Base-by-base conservation (phyloP, 2,888 invertebrate species). In the Ceraclea dissimilis region DNA sequence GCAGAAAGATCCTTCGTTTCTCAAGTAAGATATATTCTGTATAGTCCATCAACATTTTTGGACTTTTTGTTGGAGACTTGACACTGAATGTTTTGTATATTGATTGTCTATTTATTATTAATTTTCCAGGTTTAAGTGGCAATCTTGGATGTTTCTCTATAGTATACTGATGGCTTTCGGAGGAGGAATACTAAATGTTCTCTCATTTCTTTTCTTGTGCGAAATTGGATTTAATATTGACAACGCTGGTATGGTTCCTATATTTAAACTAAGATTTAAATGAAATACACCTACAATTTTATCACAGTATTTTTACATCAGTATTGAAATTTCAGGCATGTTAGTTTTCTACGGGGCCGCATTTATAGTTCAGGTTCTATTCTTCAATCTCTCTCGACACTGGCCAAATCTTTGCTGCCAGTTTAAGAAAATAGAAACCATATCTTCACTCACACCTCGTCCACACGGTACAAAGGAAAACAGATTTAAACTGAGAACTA, bases 271-370 rank as follows among this genome's bases (percentile, higher is more conserved):
- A 26, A 6, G 26, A 26, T 26, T 26, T 26, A 26, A 26, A 26
- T 10, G n/a, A 26, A 26, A 26, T 6, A 26, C 10, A 26, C 26
- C 26, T 4, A 26, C 10, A 6, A 19, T 46, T 46, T 46, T 5
- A 13, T 20, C 46, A 26, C 26, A 26, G 26, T 6, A 26, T 26
- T n/a, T n/a, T n/a, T 10, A 26, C 26, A 4, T 26, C 10, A 26
- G 26, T 26, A 26, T 26, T 26, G n/a, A n/a, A 31, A 4, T 46
- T 66, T 34, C 63, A 74, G 74, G 71, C 4, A 70, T 69, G 56
- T 63, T 77, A 2, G 69, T 83, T 60, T 85, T 84, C 67, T 82
- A 80, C 58, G 73, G 71, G 0, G 79, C 80, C 51, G 75, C 78
- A 0, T 63, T 81, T 1, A 59, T 79, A 1, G 79, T 82, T 0